A percentile compares a stretch with the other conserved stretches of the same genome.
Conservation (phyloP, 1,140 invertebrate genomes). For the Brachionus rotundiformis region DNA sequence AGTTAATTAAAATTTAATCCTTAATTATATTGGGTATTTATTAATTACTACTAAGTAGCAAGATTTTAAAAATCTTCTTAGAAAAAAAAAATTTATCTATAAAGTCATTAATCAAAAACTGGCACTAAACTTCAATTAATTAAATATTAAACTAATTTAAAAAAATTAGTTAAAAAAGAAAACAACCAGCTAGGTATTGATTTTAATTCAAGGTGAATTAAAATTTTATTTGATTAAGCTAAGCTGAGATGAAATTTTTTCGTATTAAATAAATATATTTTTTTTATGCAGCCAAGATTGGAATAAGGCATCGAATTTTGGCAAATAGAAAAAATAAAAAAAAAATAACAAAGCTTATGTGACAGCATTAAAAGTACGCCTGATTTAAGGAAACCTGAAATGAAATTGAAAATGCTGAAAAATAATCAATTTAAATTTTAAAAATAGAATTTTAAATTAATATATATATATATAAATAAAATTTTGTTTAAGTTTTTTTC, state of each 20-base stretch:
- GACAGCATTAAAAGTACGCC: background rate
- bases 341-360: background rate
- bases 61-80: background rate
- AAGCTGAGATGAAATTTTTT: background rate
- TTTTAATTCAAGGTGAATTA: background rate
- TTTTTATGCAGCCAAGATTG: background rate
- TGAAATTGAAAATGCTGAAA: slow-evolving; percentile 6
- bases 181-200: background rate
- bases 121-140: background rate
- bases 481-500: slow-evolving; percentile 2
- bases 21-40: background rate
- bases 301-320: background rate
- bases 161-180: background rate
- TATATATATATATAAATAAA: too few relatives aligned
- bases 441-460: slow-evolving; percentile 6
- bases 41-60: too few relatives aligned
- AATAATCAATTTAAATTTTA: slow-evolving; percentile 23
- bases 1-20: slow-evolving; percentile 2
- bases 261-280: background rate
- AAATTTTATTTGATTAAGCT: slow-evolving; percentile 4
- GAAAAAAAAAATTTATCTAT: background rate
- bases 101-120: background rate
- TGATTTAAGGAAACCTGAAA: background rate
- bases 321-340: too few relatives aligned
- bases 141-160: too few relatives aligned